Conservation (phyloP, 2,888 invertebrate genomes). For the Acronicta psi region DNA sequence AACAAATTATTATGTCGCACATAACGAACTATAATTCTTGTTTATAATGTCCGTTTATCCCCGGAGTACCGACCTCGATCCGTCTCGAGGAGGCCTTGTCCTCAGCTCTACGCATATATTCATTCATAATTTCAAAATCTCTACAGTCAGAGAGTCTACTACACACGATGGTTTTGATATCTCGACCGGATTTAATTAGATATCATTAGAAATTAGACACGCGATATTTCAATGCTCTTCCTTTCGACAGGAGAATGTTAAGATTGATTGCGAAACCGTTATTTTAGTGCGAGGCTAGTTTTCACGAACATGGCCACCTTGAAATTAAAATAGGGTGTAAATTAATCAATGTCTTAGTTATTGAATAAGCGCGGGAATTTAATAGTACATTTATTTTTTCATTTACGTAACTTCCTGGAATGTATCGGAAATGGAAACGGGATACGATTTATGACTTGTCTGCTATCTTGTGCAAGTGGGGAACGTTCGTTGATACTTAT, state of each 20-base stretch:
- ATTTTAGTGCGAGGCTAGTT: conserved; percentile 29
- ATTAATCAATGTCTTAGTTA: conserved; percentile 40
- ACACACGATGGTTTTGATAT: conserved; percentile 38
- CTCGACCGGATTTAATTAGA: conserved; percentile 30
- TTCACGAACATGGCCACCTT: conserved; percentile 38
- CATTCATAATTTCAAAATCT: conserved; percentile 54
- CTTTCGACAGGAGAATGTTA: conserved; percentile 18
- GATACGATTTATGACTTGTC: conserved; percentile 13
- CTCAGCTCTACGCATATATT: conserved; percentile 38
- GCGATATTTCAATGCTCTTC: conserved; percentile 32
- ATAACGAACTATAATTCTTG: conserved; percentile 50
- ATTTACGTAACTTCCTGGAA: conserved; percentile 18
- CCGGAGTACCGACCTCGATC: conserved; percentile 47
- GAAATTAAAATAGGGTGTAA: conserved; percentile 26
- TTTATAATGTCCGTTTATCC: conserved; percentile 44
- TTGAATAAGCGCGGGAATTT: conserved; percentile 22
- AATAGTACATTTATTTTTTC: conserved; percentile 25
- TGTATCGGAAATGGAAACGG: conserved; percentile 23
- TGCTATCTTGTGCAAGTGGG: background rate
- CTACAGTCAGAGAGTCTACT: conserved; percentile 15
- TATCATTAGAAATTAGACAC: conserved; percentile 39
- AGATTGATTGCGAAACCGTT: conserved; percentile 31
- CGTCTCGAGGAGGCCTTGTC: conserved; percentile 53
- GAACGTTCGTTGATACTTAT: background rate
- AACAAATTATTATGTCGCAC: conserved; percentile 51